A percentile compares a stretch with the other conserved stretches of the same genome.
phyloP scores from a whole-genome alignment of 1,140 invertebrate species.

The Drosophila nebulosa region DNA sequence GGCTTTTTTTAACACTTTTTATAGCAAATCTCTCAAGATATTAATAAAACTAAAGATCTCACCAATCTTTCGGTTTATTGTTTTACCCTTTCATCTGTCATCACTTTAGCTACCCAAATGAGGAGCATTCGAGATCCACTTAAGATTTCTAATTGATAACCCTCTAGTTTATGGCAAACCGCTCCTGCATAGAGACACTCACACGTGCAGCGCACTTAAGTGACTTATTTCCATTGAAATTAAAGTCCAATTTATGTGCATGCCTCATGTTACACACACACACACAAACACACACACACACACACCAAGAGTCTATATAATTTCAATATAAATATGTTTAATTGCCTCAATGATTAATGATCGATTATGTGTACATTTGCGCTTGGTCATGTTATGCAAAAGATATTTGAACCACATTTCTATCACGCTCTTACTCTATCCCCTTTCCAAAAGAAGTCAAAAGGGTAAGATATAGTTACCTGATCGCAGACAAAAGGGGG shows the following conservation, averaged over 20 bases:
- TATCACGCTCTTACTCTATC: neutral
- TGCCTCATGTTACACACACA: conserved; percentile 37
- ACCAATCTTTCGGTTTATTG: no score
- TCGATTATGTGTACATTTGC: conserved; percentile 44
- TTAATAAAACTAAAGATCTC: no score
- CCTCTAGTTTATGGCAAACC: neutral
- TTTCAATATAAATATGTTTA: conserved; percentile 69
- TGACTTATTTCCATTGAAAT: conserved; percentile 68
- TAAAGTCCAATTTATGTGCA: conserved; percentile 61
- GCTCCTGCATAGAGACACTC: neutral
- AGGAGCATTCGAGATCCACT: no score
- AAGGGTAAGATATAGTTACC: no score
- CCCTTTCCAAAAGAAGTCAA: neutral
- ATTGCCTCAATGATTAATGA: conserved; percentile 66
- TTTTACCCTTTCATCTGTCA: no score
- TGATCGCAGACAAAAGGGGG: no score
- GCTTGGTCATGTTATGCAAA: conserved; percentile 73
- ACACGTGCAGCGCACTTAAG: conserved; percentile 20
- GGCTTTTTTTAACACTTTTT: no score
- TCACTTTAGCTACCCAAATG: no score
- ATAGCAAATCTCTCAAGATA: no score
- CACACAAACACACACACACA: neutral
- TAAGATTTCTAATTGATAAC: no score
- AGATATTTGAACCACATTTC: conserved; percentile 22
- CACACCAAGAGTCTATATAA: conserved; percentile 10